Percentiles rank a stretch among this genome's conserved stretches.
Evolutionary conservation across 2,888 invertebrate genomes (phyloP).

Genomic region (Cremastinae sp.): DNA sequence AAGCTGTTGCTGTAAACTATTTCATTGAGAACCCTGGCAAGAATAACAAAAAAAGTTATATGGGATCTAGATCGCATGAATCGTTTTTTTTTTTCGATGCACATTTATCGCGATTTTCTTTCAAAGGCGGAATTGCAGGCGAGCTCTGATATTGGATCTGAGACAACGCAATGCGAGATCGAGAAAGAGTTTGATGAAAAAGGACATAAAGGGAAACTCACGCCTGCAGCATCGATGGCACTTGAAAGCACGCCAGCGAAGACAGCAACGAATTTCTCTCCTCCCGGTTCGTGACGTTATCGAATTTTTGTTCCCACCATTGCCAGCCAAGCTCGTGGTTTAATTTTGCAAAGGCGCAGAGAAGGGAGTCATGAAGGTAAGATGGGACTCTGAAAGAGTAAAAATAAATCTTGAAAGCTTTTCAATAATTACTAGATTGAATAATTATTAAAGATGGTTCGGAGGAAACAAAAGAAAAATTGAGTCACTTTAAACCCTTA

Average conservation of each 20-base stretch:
- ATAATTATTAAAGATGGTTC: slow-evolving; percentile 9
- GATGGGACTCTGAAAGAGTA: slow-evolving; percentile 70
- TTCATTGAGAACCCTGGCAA: slow-evolving; percentile 71
- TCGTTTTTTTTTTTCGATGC: slow-evolving; percentile 4
- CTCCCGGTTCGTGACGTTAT: slow-evolving; percentile 65
- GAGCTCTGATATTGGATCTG: slow-evolving; percentile 49
- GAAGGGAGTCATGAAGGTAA: slow-evolving; percentile 70
- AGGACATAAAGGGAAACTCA: slow-evolving; percentile 63
- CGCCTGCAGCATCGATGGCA: slow-evolving; percentile 74
- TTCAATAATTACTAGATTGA: no score
- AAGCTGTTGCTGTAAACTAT: slow-evolving; percentile 69
- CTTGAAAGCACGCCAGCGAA: slow-evolving; percentile 74
- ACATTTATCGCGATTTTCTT: slow-evolving; percentile 1
- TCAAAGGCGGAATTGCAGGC: slow-evolving; percentile 51
- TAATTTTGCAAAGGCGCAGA: slow-evolving; percentile 72
- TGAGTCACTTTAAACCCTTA: no score
- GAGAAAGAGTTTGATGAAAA: slow-evolving; percentile 3
- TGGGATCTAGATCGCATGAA: slow-evolving; percentile 22
- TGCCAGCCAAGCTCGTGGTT: slow-evolving; percentile 72
- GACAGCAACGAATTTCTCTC: slow-evolving; percentile 72
- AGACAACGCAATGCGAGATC: slow-evolving; percentile 8
- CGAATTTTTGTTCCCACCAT: slow-evolving; percentile 68
- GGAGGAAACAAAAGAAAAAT: no score
- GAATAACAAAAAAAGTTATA: slow-evolving; percentile 15
- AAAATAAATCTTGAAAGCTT: no score